Conservation (phyloP, 2,888 invertebrate species). For the Clepsis dumicolana region DNA sequence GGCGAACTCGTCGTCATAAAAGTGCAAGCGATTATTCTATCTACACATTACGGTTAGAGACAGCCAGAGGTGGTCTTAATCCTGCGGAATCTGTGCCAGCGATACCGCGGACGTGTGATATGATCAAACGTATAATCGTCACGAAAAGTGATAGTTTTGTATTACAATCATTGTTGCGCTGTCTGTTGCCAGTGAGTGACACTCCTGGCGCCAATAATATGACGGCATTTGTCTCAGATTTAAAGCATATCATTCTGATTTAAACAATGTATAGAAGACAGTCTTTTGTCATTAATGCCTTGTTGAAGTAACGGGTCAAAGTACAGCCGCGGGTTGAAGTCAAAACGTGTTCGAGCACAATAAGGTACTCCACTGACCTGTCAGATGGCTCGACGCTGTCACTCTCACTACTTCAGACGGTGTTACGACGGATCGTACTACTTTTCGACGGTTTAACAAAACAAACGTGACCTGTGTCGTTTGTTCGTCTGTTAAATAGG, state of each 20-base stretch:
- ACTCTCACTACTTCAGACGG: slow-evolving; percentile 26
- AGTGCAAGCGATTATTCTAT: slow-evolving; percentile 55
- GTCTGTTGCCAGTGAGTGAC: not conserved
- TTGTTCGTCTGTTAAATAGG: not conserved
- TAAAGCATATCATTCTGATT: not conserved
- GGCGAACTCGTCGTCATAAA: slow-evolving; percentile 55
- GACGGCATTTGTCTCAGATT: not conserved
- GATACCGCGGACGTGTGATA: slow-evolving; percentile 59
- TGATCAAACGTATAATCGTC: slow-evolving; percentile 56
- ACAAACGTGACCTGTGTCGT: not conserved
- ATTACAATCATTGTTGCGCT: slow-evolving; percentile 29
- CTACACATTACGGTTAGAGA: slow-evolving; percentile 67
- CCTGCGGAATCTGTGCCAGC: slow-evolving; percentile 45
- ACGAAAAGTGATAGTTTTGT: slow-evolving; percentile 48
- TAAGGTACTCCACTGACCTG: slow-evolving; percentile 7
- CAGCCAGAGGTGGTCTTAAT: slow-evolving; percentile 47
- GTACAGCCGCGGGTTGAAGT: slow-evolving; percentile 6
- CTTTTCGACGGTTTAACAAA: slow-evolving; percentile 8
- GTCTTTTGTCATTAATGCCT: slow-evolving; percentile 6
- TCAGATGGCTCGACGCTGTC: slow-evolving; percentile 10
- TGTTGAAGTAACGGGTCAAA: slow-evolving; percentile 6
- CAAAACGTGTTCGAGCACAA: slow-evolving; percentile 11
- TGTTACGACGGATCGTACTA: not conserved
- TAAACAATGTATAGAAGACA: not conserved
- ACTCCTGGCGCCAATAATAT: not conserved